Evolutionary conservation across 2,113 vertebrate genomes (phyloP), one percentile per base, ranked within the genome.

Genomic region (Damaliscus lunatus): DNA sequence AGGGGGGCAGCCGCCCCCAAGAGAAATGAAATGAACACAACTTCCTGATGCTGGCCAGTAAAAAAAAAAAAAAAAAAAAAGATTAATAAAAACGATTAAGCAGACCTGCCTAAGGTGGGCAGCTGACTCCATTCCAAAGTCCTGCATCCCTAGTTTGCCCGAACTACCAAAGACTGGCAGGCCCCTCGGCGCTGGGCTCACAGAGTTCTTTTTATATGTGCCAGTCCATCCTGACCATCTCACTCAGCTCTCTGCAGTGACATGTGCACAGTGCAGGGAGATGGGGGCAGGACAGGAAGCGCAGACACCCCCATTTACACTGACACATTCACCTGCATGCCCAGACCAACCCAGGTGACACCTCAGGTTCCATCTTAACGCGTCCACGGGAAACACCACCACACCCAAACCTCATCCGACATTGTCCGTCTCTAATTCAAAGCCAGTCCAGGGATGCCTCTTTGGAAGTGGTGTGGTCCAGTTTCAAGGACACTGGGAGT

Each of bases 311-410:
- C 67, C 97, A 98, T 96, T 97, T 55, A 97, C 89, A 98, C 96
- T 97, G 97, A 98, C 96, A 96, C 91, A 87, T 15, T 90, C 81
- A 81, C 97, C 97, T 6, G 97, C 98, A 98, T 97, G 98, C 96
- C 98, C 87, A 81, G 82, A 92, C 84, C 97, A 94, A 91, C 55
- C 96, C 97, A 96, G 97, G 89, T 60, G 95, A 60, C 97, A 97
- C 98, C 98, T 98, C 98, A 98, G 98, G 98, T 98, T 98, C 96
- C 98, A 98, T 98, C 95, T 59, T 97, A 85, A 83, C 14, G 83
- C 89, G 87, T 95, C 97, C 92, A 25, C 93, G 14, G 97, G 93
- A 96, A 97, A 92, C 52, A 60, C 93, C 97, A 86, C 97, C 97
- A 97, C 91, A 88, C 98, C 87, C 95, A 93, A 96, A 95, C 96